Conservation (phyloP, 2,888 invertebrate genomes). For the Cataglyphis livida region DNA sequence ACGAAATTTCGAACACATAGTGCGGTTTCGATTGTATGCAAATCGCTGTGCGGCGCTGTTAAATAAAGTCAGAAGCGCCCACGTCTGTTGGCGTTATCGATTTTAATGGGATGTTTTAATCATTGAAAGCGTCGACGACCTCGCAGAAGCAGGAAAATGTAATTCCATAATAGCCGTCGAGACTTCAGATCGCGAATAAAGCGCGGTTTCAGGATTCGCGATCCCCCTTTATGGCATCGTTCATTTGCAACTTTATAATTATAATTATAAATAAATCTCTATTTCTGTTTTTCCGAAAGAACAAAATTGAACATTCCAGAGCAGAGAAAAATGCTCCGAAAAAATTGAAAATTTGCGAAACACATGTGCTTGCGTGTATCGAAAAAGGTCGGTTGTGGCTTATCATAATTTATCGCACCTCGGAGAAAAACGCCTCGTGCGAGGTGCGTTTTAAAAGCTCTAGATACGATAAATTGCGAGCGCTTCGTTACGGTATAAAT, state of each 20-base stretch:
- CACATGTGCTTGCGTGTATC: neutral
- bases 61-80: constrained; percentile 14
- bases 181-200: constrained; percentile 5
- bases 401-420: constrained; percentile 39
- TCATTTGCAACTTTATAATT: neutral
- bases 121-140: constrained; percentile 32
- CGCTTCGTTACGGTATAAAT: constrained; percentile 41
- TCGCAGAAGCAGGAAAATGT: constrained; percentile 5
- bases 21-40: constrained; percentile 27
- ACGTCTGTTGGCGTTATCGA: neutral
- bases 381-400: constrained; percentile 33
- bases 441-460: neutral
- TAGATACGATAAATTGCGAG: constrained; percentile 33
- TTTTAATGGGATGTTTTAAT: constrained; percentile 27
- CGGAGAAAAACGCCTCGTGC: constrained; percentile 7
- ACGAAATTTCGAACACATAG: neutral
- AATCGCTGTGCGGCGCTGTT: neutral
- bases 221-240: neutral
- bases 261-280: neutral
- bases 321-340: neutral
- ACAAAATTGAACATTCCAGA: neutral
- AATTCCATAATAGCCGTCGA: neutral
- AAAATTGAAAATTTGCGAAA: constrained; percentile 19
- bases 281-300: too few species aligned
- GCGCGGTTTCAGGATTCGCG: neutral